phyloP scores from a whole-genome alignment of 92 coral and sea anemone genomes.

The Epizoanthus illoricatus region DNA sequence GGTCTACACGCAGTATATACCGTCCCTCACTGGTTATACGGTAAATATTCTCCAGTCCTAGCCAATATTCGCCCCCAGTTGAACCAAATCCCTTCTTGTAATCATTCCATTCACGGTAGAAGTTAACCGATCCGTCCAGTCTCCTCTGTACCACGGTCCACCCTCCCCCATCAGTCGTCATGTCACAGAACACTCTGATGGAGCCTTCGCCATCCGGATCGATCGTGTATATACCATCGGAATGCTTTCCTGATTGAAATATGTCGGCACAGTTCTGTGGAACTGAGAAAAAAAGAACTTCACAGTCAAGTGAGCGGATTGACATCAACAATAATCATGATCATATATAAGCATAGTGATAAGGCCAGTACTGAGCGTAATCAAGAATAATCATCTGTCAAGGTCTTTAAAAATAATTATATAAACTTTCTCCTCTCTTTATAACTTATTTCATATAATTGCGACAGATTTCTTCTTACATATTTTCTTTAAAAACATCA shows the following conservation, averaged over 20 bases:
- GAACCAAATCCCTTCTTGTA: slow-evolving; percentile 53
- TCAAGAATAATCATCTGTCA: neutral
- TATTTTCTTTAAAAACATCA: no score
- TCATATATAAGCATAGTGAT: no score
- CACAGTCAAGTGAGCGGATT: neutral
- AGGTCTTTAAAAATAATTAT: no score
- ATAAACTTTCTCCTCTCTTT: no score
- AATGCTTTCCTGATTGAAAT: slow-evolving; percentile 55
- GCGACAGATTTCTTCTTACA: no score
- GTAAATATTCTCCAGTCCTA: slow-evolving; percentile 54
- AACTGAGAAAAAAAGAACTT: neutral
- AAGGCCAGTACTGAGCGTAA: slow-evolving; percentile 2
- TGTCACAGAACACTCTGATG: slow-evolving; percentile 82
- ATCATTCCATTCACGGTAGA: slow-evolving; percentile 67
- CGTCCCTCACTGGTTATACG: slow-evolving; percentile 53
- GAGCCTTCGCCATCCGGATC: slow-evolving; percentile 68
- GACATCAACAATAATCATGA: no score
- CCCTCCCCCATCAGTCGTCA: slow-evolving; percentile 75
- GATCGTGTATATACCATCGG: slow-evolving; percentile 63
- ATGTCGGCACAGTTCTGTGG: slow-evolving; percentile 64
- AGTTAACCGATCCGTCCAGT: slow-evolving; percentile 64
- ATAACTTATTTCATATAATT: no score
- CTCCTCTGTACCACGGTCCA: slow-evolving; percentile 84
- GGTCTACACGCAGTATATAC: slow-evolving; percentile 48
- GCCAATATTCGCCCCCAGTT: slow-evolving; percentile 38